Evolutionary conservation across 2,113 vertebrate genomes (phyloP).

Genomic region (Laticauda colubrina): DNA sequence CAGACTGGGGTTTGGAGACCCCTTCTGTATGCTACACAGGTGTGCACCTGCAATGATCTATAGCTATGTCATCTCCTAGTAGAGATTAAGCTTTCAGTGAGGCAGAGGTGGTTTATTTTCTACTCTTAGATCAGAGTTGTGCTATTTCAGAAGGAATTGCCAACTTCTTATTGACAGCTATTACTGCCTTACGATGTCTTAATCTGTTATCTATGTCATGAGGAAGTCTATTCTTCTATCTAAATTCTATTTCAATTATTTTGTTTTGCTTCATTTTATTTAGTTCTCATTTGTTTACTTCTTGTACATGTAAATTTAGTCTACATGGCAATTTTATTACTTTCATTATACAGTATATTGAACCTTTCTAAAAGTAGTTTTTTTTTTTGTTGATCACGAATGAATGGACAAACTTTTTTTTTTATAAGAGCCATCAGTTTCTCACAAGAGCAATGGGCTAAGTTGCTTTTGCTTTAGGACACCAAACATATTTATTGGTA

Average conservation of each 20-base stretch:
- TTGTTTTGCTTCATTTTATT: neutral
- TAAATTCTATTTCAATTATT: neutral
- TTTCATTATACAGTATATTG: neutral
- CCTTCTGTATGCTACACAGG: neutral
- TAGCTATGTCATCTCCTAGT: neutral
- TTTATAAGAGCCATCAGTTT: neutral
- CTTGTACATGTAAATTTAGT: neutral
- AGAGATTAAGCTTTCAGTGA: neutral
- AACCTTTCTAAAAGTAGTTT: neutral
- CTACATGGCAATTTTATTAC: neutral
- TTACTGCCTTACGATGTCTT: neutral
- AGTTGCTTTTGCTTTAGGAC: neutral
- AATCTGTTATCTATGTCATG: neutral
- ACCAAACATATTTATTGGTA: neutral
- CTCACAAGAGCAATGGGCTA: conserved; percentile 23
- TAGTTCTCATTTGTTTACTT: neutral
- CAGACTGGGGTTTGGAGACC: too few species aligned
- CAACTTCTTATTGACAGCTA: neutral
- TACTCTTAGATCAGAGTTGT: neutral
- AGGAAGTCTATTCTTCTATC: neutral
- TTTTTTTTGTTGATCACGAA: neutral
- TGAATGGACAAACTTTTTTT: too few species aligned
- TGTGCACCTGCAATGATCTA: neutral
- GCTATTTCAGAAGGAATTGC: neutral
- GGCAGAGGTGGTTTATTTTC: neutral